phyloP scores from a whole-genome alignment of 2,797 vertebrate genomes.

The Brotula barbata region DNA sequence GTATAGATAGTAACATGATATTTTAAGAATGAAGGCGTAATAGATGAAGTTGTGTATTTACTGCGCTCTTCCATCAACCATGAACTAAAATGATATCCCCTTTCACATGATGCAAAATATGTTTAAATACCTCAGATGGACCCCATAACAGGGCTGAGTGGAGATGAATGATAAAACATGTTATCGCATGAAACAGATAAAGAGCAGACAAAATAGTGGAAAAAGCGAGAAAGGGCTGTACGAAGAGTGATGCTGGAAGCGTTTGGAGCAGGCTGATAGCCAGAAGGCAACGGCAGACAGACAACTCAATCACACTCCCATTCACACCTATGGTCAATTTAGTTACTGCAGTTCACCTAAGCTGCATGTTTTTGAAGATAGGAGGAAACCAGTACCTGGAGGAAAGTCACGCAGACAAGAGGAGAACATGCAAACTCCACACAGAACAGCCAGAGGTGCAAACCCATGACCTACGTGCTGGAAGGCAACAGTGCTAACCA shows the following conservation, averaged over 20 bases:
- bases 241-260: background rate
- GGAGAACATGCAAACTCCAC: no score
- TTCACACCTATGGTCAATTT: no score
- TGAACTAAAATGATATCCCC: slow-evolving; percentile 16
- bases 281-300: slow-evolving; percentile 58
- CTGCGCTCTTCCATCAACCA: slow-evolving; percentile 2
- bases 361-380: no score
- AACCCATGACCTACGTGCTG: no score
- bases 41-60: background rate
- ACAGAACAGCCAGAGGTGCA: no score
- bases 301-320: no score
- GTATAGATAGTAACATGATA: slow-evolving; percentile 11
- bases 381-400: no score
- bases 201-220: slow-evolving; percentile 12
- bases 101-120: slow-evolving; percentile 10
- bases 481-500: no score
- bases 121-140: slow-evolving; percentile 2
- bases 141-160: background rate
- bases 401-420: no score
- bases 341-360: no score
- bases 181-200: background rate
- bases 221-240: slow-evolving; percentile 1
- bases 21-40: slow-evolving; percentile 8
- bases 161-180: slow-evolving; percentile 1
- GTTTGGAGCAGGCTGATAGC: slow-evolving; percentile 65